Percentiles rank a stretch among this genome's conserved stretches.
These are phyloP conservation scores for Cyphomyrmex costatus DNA, from an alignment of 1,140 invertebrate species.

Conservation along the genomic window DNA sequence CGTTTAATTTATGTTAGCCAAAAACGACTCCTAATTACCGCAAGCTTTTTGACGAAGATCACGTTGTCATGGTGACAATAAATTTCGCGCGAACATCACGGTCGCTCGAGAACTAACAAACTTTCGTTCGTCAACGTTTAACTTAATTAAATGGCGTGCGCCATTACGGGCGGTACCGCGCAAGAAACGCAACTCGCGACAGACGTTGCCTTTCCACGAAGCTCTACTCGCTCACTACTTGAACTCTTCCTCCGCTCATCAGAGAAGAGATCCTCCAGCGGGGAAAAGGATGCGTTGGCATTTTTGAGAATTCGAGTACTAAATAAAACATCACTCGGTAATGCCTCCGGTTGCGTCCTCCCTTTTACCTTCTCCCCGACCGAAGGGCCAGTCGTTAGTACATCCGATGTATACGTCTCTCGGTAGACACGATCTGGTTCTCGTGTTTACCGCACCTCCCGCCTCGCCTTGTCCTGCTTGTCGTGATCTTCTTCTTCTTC, in stretches of 20 bases:
- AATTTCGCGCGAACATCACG: slow-evolving; percentile 33
- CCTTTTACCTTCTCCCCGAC: neutral
- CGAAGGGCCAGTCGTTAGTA: slow-evolving; percentile 79
- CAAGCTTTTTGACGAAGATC: neutral
- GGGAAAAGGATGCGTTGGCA: slow-evolving; percentile 61
- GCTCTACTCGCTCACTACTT: slow-evolving; percentile 20
- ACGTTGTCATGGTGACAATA: slow-evolving; percentile 22
- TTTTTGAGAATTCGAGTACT: slow-evolving; percentile 82
- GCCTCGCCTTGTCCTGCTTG: slow-evolving; percentile 58
- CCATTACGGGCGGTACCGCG: slow-evolving; percentile 15
- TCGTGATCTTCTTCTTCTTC: slow-evolving; percentile 62
- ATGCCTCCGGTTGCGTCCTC: neutral
- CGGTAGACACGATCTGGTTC: slow-evolving; percentile 80
- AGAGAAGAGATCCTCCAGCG: slow-evolving; percentile 16
- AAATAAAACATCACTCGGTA: slow-evolving; percentile 84
- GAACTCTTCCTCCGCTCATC: slow-evolving; percentile 50
- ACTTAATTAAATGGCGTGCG: slow-evolving; percentile 59
- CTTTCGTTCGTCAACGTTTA: slow-evolving; percentile 60
- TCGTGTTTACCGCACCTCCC: slow-evolving; percentile 61
- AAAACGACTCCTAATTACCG: neutral
- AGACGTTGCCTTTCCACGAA: slow-evolving; percentile 33
- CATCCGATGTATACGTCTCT: slow-evolving; percentile 80
- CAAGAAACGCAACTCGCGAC: slow-evolving; percentile 60
- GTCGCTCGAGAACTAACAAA: slow-evolving; percentile 27
- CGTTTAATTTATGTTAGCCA: slow-evolving; percentile 51